phyloP scores from a whole-genome alignment of 1,140 invertebrate genomes.

The Pantala flavescens region DNA sequence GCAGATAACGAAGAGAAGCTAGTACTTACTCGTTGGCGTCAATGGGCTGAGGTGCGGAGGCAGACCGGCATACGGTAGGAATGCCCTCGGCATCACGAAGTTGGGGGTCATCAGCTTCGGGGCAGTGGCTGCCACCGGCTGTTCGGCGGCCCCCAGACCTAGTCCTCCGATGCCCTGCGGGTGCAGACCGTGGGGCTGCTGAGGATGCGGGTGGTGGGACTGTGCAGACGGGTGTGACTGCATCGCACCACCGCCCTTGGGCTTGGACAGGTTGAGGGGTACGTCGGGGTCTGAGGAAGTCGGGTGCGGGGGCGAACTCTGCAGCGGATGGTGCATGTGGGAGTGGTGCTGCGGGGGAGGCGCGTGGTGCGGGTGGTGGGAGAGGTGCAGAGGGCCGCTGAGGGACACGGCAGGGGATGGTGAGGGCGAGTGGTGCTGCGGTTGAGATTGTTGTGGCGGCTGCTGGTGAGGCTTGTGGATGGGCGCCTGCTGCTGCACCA shows the following conservation, averaged over 20 bases:
- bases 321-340: conserved; percentile 36
- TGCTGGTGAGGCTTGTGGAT: conserved; percentile 27
- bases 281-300: conserved; percentile 53
- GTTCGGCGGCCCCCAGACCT: conserved; percentile 30
- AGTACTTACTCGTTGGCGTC: conserved; percentile 24
- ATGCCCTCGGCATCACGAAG: conserved; percentile 44
- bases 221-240: conserved; percentile 21
- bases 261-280: conserved; percentile 80
- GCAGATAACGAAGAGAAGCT: neutral
- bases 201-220: conserved; percentile 20
- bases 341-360: conserved; percentile 35
- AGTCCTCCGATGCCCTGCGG: conserved; percentile 22
- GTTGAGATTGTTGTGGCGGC: conserved; percentile 28
- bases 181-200: conserved; percentile 18
- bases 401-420: conserved; percentile 22
- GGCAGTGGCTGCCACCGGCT: conserved; percentile 45
- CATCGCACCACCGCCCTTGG: conserved; percentile 45
- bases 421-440: conserved; percentile 21
- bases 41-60: conserved; percentile 41
- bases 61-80: conserved; percentile 46
- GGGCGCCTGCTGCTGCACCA: neutral
- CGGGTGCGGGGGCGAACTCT: conserved; percentile 29
- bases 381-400: conserved; percentile 30
- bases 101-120: conserved; percentile 45
- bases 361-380: conserved; percentile 34